These are phyloP conservation scores for Psephotus haematonotus DNA, from an alignment of 2,113 vertebrate genomes.

Conservation along the genomic window DNA sequence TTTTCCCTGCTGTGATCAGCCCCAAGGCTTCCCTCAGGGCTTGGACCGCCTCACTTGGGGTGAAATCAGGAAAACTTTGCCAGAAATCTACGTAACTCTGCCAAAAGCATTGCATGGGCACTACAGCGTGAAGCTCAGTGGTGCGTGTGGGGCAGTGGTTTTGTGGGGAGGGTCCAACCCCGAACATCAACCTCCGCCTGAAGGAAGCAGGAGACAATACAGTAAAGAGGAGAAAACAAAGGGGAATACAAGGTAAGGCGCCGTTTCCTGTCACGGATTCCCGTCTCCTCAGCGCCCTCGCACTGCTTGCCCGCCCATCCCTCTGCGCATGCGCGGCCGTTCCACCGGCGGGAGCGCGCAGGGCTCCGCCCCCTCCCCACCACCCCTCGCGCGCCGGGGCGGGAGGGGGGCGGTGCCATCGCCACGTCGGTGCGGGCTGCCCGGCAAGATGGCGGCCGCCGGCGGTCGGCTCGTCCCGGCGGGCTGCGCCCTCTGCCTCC, in stretches of 20 bases:
- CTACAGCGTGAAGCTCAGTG: fast-evolving
- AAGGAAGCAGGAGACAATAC: neutral
- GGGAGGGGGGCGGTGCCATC: neutral
- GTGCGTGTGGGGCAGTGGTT: fast-evolving
- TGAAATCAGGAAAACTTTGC: no score
- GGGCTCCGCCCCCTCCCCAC: no score
- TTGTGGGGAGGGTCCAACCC: fast-evolving
- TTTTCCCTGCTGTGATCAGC: neutral
- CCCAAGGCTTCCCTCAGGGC: neutral
- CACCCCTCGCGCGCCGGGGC: no score
- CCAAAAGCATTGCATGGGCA: fast-evolving
- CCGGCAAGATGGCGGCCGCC: slow-evolving; percentile 4
- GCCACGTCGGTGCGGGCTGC: neutral
- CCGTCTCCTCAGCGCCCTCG: neutral
- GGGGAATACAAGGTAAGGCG: fast-evolving
- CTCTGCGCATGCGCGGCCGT: neutral
- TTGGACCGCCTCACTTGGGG: neutral
- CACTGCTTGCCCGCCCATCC: neutral
- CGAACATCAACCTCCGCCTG: fast-evolving
- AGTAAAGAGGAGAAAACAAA: neutral
- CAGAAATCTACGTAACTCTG: fast-evolving
- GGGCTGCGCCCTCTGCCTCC: neutral
- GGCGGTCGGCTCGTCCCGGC: neutral
- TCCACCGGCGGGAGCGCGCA: neutral
- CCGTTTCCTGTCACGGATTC: fast-evolving